These are phyloP conservation scores for Orthosia incerta DNA, from an alignment of 2,888 invertebrate species.

Conservation along the genomic window DNA sequence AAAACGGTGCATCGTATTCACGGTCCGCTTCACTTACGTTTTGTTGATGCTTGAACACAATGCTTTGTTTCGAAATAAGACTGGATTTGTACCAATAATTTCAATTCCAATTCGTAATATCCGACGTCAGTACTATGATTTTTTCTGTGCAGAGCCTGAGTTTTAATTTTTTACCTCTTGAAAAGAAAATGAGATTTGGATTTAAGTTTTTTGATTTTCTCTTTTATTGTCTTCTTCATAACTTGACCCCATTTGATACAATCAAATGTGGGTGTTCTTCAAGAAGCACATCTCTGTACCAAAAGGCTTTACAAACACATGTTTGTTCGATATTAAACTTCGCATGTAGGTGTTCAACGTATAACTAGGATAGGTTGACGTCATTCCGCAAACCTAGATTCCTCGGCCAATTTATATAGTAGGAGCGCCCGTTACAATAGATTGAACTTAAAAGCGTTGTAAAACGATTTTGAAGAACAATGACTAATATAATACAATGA, in stretches of 20 bases:
- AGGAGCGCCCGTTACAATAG: constrained; percentile 62
- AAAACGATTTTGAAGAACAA: constrained; percentile 44
- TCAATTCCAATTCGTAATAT: neutral
- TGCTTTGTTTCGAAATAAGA: constrained; percentile 7
- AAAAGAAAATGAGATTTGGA: neutral
- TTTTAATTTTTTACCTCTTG: neutral
- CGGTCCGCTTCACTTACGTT: constrained; percentile 25
- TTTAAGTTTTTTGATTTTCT: neutral
- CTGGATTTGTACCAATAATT: constrained; percentile 1
- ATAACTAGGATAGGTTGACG: constrained; percentile 48
- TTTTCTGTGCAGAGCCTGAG: neutral
- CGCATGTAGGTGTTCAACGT: constrained; percentile 19
- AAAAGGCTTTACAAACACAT: neutral
- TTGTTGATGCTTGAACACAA: constrained; percentile 10
- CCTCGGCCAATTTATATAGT: constrained; percentile 50
- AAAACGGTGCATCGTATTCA: constrained; percentile 58
- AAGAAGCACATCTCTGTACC: neutral
- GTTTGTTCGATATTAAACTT: constrained; percentile 6
- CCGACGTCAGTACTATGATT: neutral
- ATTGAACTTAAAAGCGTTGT: constrained; percentile 32
- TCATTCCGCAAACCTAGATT: constrained; percentile 67
- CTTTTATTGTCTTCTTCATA: neutral
- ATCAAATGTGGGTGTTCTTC: neutral
- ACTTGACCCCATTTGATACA: neutral
- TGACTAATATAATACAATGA: constrained; percentile 27